Evolutionary conservation across 2,797 vertebrate genomes (phyloP).

Genomic region (Scomberomorus guttatus): DNA sequence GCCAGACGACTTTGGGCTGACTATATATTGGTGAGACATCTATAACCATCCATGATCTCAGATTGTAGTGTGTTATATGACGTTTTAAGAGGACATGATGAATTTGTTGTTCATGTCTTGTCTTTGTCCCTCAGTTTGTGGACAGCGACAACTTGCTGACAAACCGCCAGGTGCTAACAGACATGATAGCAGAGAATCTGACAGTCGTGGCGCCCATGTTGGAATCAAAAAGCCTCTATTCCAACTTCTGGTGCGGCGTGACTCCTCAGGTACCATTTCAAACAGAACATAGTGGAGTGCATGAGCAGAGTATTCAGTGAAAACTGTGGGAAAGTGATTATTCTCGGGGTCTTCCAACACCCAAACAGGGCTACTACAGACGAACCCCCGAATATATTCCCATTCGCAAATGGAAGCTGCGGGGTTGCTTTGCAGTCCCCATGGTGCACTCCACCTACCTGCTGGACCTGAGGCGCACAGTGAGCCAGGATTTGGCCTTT

Average conservation of each 20-base stretch:
- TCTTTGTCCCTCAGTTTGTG: conserved; percentile 82
- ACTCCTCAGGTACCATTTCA: conserved; percentile 87
- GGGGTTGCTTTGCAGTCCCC: conserved; percentile 90
- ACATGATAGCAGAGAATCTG: conserved; percentile 91
- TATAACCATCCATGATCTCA: not conserved
- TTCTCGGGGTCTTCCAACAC: not conserved
- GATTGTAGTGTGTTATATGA: not conserved
- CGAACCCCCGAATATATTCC: conserved; percentile 90
- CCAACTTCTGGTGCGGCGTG: conserved; percentile 95
- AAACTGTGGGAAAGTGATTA: not conserved
- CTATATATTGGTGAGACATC: conserved; percentile 89
- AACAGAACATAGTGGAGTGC: not conserved
- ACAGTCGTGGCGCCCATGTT: conserved; percentile 92
- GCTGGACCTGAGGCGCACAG: conserved; percentile 89
- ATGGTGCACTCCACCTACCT: conserved; percentile 94
- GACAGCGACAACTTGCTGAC: conserved; percentile 93
- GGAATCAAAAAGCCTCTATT: conserved; percentile 91
- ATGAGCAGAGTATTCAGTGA: too few species aligned
- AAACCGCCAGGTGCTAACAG: conserved; percentile 86
- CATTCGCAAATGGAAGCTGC: conserved; percentile 89
- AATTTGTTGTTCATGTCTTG: not conserved
- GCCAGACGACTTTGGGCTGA: conserved; percentile 91
- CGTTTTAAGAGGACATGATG: not conserved
- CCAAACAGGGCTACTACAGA: conserved; percentile 90
- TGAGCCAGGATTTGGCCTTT: conserved; percentile 85